These are phyloP conservation scores for Brachypodius melanocephalos DNA, from an alignment of 2,113 vertebrate genomes.

Conservation along the genomic window DNA sequence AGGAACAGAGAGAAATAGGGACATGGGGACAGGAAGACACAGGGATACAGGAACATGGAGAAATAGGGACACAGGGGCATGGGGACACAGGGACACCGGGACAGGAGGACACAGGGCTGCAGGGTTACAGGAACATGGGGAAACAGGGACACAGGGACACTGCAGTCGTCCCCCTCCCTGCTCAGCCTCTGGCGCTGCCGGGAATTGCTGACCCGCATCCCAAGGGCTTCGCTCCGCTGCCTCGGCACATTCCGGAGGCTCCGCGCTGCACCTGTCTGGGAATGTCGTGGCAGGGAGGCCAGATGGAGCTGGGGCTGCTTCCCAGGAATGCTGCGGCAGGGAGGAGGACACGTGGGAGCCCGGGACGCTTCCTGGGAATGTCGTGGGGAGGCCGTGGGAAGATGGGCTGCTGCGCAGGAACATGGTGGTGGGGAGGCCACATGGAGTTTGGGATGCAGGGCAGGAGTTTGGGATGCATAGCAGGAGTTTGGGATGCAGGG, in stretches of 20 bases:
- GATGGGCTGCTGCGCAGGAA: neutral
- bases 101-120: too few species aligned
- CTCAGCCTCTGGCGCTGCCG: neutral
- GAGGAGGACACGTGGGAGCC: neutral
- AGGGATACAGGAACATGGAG: neutral
- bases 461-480: neutral
- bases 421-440: accelerated
- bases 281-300: neutral
- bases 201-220: neutral
- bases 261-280: neutral
- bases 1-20: neutral
- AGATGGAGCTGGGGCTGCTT: neutral
- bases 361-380: neutral
- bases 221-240: neutral
- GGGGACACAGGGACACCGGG: accelerated
- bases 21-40: too few species aligned
- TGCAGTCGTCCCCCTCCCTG: neutral
- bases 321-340: neutral
- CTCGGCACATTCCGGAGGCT: neutral
- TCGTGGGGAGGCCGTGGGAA: neutral
- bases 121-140: too few species aligned
- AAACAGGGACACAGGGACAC: neutral
- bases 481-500: too few species aligned
- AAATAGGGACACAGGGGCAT: neutral
- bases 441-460: neutral